Conservation (phyloP, 2,113 vertebrate genomes). For the Probosciger aterrimus region DNA sequence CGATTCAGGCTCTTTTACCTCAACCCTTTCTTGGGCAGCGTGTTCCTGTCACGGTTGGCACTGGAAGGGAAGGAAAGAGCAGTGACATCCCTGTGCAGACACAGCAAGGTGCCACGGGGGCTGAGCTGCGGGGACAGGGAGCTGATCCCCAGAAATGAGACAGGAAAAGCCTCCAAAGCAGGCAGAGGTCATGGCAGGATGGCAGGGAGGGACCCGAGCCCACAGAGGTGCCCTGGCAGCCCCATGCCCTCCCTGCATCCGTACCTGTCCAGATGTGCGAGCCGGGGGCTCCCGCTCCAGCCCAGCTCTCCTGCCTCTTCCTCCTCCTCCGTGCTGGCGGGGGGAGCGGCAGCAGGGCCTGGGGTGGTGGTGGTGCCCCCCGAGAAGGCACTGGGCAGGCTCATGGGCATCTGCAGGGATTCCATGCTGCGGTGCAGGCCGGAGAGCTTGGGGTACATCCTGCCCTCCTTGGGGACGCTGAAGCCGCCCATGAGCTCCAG, state of each 20-base stretch:
- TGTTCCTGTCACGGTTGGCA: conserved; percentile 88
- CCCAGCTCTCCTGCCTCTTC: conserved; percentile 68
- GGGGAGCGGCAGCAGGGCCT: conserved; percentile 17
- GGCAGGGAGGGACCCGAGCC: neutral
- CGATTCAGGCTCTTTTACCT: conserved; percentile 74
- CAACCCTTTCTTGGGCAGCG: conserved; percentile 92
- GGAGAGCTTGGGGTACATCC: conserved; percentile 88
- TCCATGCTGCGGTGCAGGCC: conserved; percentile 95
- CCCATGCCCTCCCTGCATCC: neutral
- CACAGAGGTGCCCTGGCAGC: neutral
- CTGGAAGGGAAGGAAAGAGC: conserved; percentile 76
- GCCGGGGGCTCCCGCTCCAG: conserved; percentile 76
- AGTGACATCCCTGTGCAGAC: neutral
- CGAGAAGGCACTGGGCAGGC: conserved; percentile 81
- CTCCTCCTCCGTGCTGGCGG: conserved; percentile 51
- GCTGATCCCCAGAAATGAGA: neutral
- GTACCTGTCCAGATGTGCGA: conserved; percentile 75
- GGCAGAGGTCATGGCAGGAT: neutral
- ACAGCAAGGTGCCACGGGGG: neutral
- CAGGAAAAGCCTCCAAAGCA: neutral
- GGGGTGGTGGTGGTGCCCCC: conserved; percentile 65
- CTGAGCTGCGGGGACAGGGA: neutral
- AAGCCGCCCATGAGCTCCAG: conserved; percentile 83
- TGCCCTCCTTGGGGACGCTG: conserved; percentile 74
- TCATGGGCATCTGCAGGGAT: conserved; percentile 90